phyloP scores from a whole-genome alignment of 2,797 vertebrate genomes.

The Falco columbarius region DNA sequence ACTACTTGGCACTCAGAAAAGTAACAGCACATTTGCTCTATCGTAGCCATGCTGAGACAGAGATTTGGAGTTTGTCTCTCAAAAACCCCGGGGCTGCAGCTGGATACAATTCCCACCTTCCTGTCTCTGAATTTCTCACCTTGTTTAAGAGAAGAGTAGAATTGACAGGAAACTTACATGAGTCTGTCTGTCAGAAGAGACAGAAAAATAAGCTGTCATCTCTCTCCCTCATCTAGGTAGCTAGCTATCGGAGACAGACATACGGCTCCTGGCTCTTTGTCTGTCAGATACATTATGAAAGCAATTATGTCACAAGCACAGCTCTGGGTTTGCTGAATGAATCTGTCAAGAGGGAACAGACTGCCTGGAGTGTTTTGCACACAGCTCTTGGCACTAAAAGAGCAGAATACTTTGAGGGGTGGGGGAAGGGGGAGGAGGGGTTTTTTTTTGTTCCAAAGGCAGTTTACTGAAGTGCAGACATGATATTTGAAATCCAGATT shows the following conservation, averaged over 20 bases:
- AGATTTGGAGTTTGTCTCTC: background rate
- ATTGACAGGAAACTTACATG: slow-evolving; percentile 34
- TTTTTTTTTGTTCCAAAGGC: background rate
- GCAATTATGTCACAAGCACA: slow-evolving; percentile 56
- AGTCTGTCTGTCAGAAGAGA: slow-evolving; percentile 26
- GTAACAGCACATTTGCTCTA: background rate
- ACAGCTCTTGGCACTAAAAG: slow-evolving; percentile 56
- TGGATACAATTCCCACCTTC: background rate
- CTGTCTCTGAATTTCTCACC: background rate
- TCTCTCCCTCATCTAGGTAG: slow-evolving; percentile 23
- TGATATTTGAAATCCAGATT: slow-evolving; percentile 2
- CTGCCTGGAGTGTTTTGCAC: slow-evolving; percentile 47
- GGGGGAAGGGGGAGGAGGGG: background rate
- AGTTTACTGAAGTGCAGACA: background rate
- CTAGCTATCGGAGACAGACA: slow-evolving; percentile 34
- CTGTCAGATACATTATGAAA: slow-evolving; percentile 59
- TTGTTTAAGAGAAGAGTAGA: background rate
- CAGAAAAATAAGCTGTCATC: slow-evolving; percentile 25
- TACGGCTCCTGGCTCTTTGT: slow-evolving; percentile 42
- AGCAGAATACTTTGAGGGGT: background rate
- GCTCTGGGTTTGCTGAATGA: slow-evolving; percentile 62
- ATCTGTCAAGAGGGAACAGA: slow-evolving; percentile 50
- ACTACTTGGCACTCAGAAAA: background rate
- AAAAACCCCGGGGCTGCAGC: background rate
- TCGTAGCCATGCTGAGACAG: background rate